phyloP scores from a whole-genome alignment of 2,113 vertebrate genomes.

The Macrotus californicus region DNA sequence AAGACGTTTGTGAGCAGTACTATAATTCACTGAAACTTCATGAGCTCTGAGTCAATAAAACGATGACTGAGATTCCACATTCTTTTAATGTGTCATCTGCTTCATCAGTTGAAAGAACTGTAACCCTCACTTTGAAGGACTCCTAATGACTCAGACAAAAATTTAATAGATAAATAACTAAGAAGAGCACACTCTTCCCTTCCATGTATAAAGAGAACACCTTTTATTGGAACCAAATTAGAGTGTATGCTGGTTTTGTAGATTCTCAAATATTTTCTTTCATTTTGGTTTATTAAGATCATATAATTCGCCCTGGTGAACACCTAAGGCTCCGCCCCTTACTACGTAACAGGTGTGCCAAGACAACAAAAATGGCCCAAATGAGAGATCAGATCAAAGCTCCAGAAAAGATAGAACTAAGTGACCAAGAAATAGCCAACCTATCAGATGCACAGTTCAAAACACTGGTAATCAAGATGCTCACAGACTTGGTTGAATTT shows the following conservation, averaged over 20 bases:
- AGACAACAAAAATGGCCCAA: too few relatives aligned
- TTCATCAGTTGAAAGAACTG: conserved; percentile 54
- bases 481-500: too few relatives aligned
- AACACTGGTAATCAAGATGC: rapidly evolving
- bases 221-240: conserved; percentile 50
- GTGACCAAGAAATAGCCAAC: too few relatives aligned
- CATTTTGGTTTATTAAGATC: conserved; percentile 26
- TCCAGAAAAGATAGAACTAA: too few relatives aligned
- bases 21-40: conserved; percentile 50
- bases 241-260: neutral
- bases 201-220: conserved; percentile 30
- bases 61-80: conserved; percentile 51
- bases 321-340: too few relatives aligned
- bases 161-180: conserved; percentile 52
- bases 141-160: conserved; percentile 48
- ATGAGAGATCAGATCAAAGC: too few relatives aligned
- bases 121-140: conserved; percentile 41
- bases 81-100: conserved; percentile 49
- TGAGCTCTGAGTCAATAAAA: conserved; percentile 65
- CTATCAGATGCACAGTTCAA: too few relatives aligned
- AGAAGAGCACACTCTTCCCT: conserved; percentile 39
- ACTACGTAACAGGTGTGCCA: too few relatives aligned
- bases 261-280: conserved; percentile 14
- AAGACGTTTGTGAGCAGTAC: conserved; percentile 50
- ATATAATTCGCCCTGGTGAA: too few relatives aligned